Evolutionary conservation across 2,888 invertebrate genomes (phyloP), one percentile per base, ranked within the genome.

Genomic region (Nipponacmea schrenckii): DNA sequence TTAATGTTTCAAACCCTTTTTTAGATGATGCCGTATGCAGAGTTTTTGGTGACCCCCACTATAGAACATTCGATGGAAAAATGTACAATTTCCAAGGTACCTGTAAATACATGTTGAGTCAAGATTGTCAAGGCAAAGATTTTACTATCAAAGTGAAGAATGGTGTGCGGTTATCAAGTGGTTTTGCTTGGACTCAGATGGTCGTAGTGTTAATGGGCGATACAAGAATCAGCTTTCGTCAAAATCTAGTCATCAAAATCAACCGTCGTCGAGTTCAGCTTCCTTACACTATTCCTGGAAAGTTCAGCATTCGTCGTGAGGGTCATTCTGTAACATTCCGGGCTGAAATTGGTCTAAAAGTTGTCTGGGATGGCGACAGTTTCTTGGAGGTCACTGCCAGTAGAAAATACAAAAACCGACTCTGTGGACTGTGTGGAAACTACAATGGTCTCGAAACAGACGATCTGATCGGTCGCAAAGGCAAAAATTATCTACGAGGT

Each of bases 401-500:
- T 5, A 83, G 93, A 91, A 74, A 91, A 90, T 69, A 95, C 93
- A 90, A 94, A 93, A 88, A 92, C 92, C 72, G 92, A 64, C 89
- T 96, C 72, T 97, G 97, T 86, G 98, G 98, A 17, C 90, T 98
- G 24, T 98, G 98, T 86, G 98, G 98, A 0, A 97, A 97, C 88
- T 98, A 94, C 90, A 98, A 97, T 89, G 93, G 94, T 64, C 91
- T 94, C 76, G 93, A 93, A 3, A 92, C 94, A 79, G 97, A 97
- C 88, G 97, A 97, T 90, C 92, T 96, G 67, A 79, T 77, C 3
- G 88, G 88, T 0, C 82, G 83, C 46, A 83, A 85, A 46, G 89
- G 90, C 7, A 80, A 83, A 39, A 89, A 93, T 66, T 91, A 94
- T 73, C 91, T 91, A 64, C 94, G 95, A 80, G 90, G 91, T 0